phyloP scores from a whole-genome alignment of 2,888 invertebrate genomes.

The Nomada lathburiana region DNA sequence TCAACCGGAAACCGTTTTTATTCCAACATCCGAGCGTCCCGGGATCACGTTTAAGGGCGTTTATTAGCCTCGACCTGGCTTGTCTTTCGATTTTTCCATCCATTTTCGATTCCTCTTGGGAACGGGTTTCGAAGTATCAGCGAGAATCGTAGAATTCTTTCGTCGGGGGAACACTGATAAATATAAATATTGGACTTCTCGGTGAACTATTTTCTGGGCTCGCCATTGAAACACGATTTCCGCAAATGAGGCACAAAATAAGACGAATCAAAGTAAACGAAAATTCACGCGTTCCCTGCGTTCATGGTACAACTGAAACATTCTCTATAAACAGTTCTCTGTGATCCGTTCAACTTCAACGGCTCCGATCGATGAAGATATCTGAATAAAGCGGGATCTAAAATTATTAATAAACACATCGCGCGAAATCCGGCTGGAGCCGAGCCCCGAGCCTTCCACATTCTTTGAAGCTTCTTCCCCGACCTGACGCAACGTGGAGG shows the following conservation, averaged over 20 bases:
- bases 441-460: constrained; percentile 12
- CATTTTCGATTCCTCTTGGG: not conserved
- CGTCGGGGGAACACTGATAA: not conserved
- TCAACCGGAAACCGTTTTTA: constrained; percentile 25
- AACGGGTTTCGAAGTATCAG: not conserved
- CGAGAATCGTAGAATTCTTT: not conserved
- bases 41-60: constrained; percentile 32
- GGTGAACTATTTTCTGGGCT: no score
- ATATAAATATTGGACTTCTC: no score
- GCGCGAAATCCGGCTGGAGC: constrained; percentile 40
- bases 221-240: no score
- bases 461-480: constrained; percentile 60
- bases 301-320: no score
- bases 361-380: no score
- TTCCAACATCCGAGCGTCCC: constrained; percentile 16
- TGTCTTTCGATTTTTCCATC: not conserved
- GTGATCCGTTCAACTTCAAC: no score
- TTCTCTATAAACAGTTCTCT: no score
- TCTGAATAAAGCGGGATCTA: not conserved
- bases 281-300: no score
- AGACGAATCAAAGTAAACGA: no score
- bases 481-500: constrained; percentile 58
- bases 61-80: not conserved
- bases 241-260: no score
- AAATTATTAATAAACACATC: constrained; percentile 32